Conservation (phyloP, 37 sponge, comb jelly and placozoan genomes). For the Chondrilla cf. caribensis region DNA sequence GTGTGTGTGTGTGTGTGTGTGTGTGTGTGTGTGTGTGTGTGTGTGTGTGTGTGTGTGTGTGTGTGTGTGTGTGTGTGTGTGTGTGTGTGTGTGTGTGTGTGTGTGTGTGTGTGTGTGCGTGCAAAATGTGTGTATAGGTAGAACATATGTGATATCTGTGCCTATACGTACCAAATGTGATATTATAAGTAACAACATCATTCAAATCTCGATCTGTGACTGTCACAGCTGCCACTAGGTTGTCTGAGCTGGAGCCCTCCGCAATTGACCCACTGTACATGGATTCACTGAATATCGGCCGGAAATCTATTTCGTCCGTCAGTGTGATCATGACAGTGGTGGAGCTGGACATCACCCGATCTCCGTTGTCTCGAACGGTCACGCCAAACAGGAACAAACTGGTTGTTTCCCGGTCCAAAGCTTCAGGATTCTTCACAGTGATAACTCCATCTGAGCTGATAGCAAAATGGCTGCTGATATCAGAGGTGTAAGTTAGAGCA, state of each 20-base stretch:
- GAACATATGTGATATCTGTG: too few species aligned
- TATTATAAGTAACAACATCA: not conserved
- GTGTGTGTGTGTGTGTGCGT: too few species aligned
- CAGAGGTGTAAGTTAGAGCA: slow-evolving; percentile 25
- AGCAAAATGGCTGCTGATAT: not conserved
- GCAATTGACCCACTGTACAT: not conserved
- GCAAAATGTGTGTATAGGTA: too few species aligned
- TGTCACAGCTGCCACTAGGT: not conserved
- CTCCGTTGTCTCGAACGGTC: not conserved
- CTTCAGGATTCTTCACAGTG: not conserved
- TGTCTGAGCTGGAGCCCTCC: not conserved
- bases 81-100: too few species aligned
- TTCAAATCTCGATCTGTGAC: not conserved
- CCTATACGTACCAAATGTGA: not conserved
- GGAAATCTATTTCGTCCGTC: not conserved
- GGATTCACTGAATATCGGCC: not conserved
- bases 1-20: too few species aligned
- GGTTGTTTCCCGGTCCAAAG: not conserved
- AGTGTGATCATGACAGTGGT: slow-evolving; percentile 2
- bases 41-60: too few species aligned
- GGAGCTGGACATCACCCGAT: not conserved
- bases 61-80: too few species aligned
- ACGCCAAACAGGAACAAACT: not conserved
- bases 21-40: too few species aligned
- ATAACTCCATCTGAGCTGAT: not conserved